Conservation (phyloP, 2,888 invertebrate species). For the Dioctria rufipes region DNA sequence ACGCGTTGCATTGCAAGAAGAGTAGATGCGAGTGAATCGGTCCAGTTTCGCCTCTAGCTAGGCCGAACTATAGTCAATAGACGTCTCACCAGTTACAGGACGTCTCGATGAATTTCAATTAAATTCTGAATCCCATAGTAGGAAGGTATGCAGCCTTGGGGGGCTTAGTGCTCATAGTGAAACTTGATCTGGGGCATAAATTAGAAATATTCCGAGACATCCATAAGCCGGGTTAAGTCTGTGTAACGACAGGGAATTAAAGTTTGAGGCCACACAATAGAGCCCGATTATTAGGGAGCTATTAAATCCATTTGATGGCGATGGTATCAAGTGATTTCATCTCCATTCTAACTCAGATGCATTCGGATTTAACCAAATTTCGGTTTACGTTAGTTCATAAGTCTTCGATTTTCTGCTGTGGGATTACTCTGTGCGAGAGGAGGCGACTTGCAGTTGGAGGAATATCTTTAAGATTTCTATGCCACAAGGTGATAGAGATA, state of each 20-base stretch:
- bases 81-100: not conserved
- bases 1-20: not conserved
- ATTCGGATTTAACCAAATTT: not conserved
- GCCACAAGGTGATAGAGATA: not conserved
- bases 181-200: slow-evolving; percentile 45
- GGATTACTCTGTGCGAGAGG: not conserved
- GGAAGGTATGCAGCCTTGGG: not conserved
- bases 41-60: no score
- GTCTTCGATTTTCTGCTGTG: slow-evolving; percentile 14
- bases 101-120: slow-evolving; percentile 41
- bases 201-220: slow-evolving; percentile 41
- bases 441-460: slow-evolving; percentile 27
- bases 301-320: slow-evolving; percentile 46
- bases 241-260: slow-evolving; percentile 43
- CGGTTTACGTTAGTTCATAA: slow-evolving; percentile 8
- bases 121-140: slow-evolving; percentile 18
- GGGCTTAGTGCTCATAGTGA: not conserved
- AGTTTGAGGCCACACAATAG: slow-evolving; percentile 43
- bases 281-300: slow-evolving; percentile 39
- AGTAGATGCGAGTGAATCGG: no score
- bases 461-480: not conserved
- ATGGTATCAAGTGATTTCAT: slow-evolving; percentile 25
- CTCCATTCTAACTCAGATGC: no score
- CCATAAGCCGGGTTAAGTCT: slow-evolving; percentile 32
- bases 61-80: no score